Evolutionary conservation across 2,113 vertebrate genomes (phyloP).

Genomic region (Calyptomena viridis): DNA sequence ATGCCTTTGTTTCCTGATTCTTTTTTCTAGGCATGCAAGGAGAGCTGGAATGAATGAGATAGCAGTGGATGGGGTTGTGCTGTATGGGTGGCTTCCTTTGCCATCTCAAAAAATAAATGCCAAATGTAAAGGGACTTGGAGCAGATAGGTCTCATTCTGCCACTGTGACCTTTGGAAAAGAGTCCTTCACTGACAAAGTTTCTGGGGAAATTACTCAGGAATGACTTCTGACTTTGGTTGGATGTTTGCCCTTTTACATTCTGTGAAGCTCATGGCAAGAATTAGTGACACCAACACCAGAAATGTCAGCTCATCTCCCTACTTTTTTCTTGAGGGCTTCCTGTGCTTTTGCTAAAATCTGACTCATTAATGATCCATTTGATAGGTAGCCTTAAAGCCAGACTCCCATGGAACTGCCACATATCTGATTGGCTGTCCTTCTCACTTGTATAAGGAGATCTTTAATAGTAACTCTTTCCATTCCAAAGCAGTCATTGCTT

Average conservation of each 20-base stretch:
- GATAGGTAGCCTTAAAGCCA: conserved; percentile 53
- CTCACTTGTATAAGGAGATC: conserved; percentile 72
- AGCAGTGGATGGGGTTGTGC: background rate
- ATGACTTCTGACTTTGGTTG: background rate
- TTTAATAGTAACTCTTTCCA: conserved; percentile 53
- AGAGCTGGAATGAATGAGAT: background rate
- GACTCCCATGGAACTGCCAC: conserved; percentile 63
- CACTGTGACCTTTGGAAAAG: background rate
- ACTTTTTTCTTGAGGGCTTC: conserved; percentile 50
- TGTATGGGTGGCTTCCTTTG: background rate
- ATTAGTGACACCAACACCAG: background rate
- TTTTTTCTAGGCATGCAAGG: background rate
- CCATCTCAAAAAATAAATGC: background rate
- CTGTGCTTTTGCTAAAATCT: conserved; percentile 68
- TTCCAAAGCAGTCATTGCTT: background rate
- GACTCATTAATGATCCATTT: conserved; percentile 76
- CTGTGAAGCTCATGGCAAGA: background rate
- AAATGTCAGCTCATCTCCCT: background rate
- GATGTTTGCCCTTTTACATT: background rate
- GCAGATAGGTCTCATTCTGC: background rate
- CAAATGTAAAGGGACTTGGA: background rate
- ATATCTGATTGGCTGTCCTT: conserved; percentile 36
- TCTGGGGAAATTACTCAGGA: background rate
- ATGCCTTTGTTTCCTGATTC: background rate
- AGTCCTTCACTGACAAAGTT: background rate